These are phyloP conservation scores for Ondatra zibethicus DNA, from an alignment of 2,113 vertebrate genomes.

Conservation along the genomic window DNA sequence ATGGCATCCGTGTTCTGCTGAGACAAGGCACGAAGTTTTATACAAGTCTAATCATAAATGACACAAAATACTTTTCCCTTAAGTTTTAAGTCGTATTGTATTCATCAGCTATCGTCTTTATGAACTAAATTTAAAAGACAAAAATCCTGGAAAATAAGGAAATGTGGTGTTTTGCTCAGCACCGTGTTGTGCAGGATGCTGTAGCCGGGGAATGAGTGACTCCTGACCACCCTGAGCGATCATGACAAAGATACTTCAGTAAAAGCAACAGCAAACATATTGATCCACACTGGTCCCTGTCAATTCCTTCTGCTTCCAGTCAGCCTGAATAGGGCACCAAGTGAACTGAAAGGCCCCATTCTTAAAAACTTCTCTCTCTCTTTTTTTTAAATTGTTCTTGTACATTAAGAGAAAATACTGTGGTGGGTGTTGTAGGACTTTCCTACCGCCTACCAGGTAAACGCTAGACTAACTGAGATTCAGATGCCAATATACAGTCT, in stretches of 20 bases:
- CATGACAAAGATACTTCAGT: conserved; percentile 68
- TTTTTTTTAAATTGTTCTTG: fast-evolving
- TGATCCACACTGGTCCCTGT: conserved; percentile 40
- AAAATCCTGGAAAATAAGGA: background rate
- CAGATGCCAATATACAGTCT: background rate
- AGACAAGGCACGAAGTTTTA: background rate
- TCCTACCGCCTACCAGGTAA: background rate
- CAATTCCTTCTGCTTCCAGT: conserved; percentile 38
- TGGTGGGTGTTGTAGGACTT: background rate
- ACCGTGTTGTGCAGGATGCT: background rate
- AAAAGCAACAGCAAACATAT: conserved; percentile 40
- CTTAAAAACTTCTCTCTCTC: conserved; percentile 58
- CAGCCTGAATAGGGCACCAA: background rate
- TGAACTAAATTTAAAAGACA: background rate
- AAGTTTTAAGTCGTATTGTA: conserved; percentile 21
- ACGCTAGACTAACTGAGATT: background rate
- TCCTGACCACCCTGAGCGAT: background rate
- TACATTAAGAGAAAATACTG: background rate
- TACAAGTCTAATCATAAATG: background rate
- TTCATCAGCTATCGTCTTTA: conserved; percentile 37
- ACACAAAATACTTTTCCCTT: background rate
- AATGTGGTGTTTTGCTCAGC: background rate
- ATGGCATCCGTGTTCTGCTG: background rate
- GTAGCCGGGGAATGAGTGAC: background rate
- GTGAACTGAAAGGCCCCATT: conserved; percentile 55